Evolutionary conservation across 1,140 invertebrate genomes (phyloP).

Genomic region (Homalodisca vitripennis): DNA sequence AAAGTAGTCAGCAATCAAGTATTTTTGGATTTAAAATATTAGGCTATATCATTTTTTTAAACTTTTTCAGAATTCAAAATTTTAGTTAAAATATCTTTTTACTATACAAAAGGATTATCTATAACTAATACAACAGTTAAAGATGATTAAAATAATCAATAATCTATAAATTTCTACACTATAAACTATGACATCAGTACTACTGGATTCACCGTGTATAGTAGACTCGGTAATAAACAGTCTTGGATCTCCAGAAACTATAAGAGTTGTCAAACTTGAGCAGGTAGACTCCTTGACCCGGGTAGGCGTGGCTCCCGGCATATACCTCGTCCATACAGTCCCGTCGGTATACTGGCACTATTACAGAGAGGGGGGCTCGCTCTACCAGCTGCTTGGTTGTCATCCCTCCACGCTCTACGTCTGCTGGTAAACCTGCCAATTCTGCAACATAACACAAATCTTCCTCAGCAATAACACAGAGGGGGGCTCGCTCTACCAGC

Average conservation of each 20-base stretch:
- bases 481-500: constrained; percentile 52
- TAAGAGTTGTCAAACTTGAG: constrained; percentile 99
- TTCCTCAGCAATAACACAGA: constrained; percentile 79
- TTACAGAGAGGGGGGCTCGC: constrained; percentile 67
- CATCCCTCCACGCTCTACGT: constrained; percentile 31
- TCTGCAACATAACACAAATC: too few relatives aligned
- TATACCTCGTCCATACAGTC: constrained; percentile 98
- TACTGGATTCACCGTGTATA: constrained; percentile 92
- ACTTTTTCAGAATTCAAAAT: too few relatives aligned
- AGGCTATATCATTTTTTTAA: too few relatives aligned
- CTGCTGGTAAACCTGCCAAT: constrained; percentile 22
- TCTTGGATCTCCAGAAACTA: constrained; percentile 98
- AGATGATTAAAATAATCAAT: too few relatives aligned
- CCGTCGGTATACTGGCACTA: constrained; percentile 91
- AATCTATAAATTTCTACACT: too few relatives aligned
- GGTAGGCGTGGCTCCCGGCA: constrained; percentile 95
- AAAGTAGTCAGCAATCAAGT: too few relatives aligned
- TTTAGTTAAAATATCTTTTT: too few relatives aligned
- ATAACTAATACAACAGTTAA: too few relatives aligned
- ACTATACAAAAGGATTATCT: too few relatives aligned
- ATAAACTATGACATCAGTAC: too few relatives aligned
- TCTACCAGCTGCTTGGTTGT: constrained; percentile 26
- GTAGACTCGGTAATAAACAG: constrained; percentile 97
- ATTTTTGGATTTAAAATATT: too few relatives aligned
- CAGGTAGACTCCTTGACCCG: constrained; percentile 95